Evolutionary conservation across 2,113 vertebrate species (phyloP).

Genomic region (Lophius piscatorius): DNA sequence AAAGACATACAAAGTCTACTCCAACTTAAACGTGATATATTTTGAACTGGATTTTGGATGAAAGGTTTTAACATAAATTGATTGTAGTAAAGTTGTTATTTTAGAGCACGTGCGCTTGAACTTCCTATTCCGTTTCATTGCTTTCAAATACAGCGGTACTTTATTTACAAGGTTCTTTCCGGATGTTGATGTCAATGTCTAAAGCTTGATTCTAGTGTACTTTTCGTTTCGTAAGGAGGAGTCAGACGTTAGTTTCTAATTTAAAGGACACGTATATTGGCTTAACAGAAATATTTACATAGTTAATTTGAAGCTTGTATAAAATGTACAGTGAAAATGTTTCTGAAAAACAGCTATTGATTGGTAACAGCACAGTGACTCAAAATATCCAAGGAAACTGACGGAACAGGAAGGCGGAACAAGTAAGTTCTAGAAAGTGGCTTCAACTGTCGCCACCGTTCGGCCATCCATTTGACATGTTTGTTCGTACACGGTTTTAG

Average conservation of each 20-base stretch:
- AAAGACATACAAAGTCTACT: too few relatives aligned
- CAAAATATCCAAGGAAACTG: constrained; percentile 51
- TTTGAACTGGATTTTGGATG: too few relatives aligned
- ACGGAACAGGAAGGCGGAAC: constrained; percentile 81
- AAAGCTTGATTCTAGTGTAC: constrained; percentile 20
- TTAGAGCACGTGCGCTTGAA: too few relatives aligned
- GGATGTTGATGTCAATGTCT: neutral
- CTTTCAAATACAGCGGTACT: neutral
- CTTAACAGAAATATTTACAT: constrained; percentile 22
- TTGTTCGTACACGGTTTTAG: neutral
- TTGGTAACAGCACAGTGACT: neutral
- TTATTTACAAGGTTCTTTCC: constrained; percentile 51
- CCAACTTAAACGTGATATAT: too few relatives aligned
- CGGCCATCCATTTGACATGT: constrained; percentile 2
- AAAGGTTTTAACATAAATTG: neutral
- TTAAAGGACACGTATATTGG: constrained; percentile 59
- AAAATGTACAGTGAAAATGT: constrained; percentile 52
- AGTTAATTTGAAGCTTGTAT: constrained; percentile 17
- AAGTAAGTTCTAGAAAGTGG: constrained; percentile 81
- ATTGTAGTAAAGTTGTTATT: too few relatives aligned
- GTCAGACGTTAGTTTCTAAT: constrained; percentile 69
- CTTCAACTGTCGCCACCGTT: constrained; percentile 61
- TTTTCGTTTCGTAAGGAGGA: constrained; percentile 72
- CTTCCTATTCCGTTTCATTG: too few relatives aligned
- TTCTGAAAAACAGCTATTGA: constrained; percentile 22